Evolutionary conservation across 2,113 vertebrate species (phyloP), one percentile per base, ranked within the genome.

Genomic region (Stictonetta naevosa): DNA sequence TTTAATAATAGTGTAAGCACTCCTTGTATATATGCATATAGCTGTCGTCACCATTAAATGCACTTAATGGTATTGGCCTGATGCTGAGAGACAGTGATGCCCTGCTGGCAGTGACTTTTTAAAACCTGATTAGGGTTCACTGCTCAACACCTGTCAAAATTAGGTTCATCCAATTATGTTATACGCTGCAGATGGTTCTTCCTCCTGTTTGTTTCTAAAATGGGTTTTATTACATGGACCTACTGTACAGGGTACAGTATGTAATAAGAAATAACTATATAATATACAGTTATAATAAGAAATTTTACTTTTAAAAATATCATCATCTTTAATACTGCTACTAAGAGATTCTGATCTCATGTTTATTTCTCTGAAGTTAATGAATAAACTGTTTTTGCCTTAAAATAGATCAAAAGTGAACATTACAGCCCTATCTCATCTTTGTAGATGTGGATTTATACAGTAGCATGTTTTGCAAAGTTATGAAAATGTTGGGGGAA

Each of bases 111-210:
- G 46, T n/a, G 40, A 12, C 76, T 66, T 83, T 67, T 55, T 53
- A 90, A 86, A 84, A 23, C 28, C 33, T 64, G 26, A 13, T 55
- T 88, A 63, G 59, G 76, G 33, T 46, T 91, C n/a, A 38, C n/a
- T 77, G 46, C 63, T 92, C 89, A 90, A 75, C 90, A 83, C 34
- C 50, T 88, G 13, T 83, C 89, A 96, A 82, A 83, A 91, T 95
- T 69, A 83, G 74, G 55, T 62, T 86, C 38, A 84, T 77, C 58
- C 38, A 50, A 46, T 92, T 36, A 15, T 44, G 23, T 12, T 48
- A 26, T 14, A 66, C 78, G 13, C 23, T 83, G 48, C 31, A 56
- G 74, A 18, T 55, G 62, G 26, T 73, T 88, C 36, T 76, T 84
- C 16, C 42, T 84, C n/a, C 60, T 86, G 16, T 48, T 93, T 12